phyloP scores from a whole-genome alignment of 2,797 vertebrate species.

The Arremon aurantiirostris region DNA sequence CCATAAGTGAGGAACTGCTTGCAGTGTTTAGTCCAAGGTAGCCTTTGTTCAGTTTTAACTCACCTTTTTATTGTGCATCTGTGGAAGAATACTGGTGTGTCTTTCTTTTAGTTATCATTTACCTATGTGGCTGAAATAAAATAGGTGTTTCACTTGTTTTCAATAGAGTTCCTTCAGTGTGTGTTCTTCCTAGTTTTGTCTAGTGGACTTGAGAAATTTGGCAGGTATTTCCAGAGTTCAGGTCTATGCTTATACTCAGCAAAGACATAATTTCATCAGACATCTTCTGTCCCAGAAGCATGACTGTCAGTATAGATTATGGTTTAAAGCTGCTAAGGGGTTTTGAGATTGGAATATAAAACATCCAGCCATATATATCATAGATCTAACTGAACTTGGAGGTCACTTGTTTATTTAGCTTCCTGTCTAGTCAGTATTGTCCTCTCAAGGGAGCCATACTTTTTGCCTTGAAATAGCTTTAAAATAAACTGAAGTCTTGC shows the following conservation, averaged over 20 bases:
- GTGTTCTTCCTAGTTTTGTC: background rate
- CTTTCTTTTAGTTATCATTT: background rate
- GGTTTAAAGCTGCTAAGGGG: constrained; percentile 15
- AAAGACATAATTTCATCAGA: background rate
- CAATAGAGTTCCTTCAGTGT: background rate
- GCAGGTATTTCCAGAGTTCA: background rate
- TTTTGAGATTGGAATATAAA: background rate
- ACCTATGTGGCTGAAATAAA: background rate
- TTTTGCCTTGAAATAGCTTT: constrained; percentile 19
- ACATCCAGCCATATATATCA: background rate
- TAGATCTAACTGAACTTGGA: background rate
- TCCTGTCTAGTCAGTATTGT: background rate
- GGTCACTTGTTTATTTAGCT: background rate
- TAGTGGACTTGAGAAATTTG: background rate
- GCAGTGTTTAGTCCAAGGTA: background rate
- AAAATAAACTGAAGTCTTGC: background rate
- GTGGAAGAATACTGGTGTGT: background rate
- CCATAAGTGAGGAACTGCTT: background rate
- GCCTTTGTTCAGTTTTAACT: background rate
- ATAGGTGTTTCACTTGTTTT: background rate
- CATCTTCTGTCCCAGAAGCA: background rate
- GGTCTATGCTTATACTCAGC: background rate
- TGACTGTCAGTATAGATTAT: background rate
- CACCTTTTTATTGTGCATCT: background rate
- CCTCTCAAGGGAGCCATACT: background rate